Conservation (phyloP, 2,113 vertebrate species). For the Lepisosteus oculatus region DNA sequence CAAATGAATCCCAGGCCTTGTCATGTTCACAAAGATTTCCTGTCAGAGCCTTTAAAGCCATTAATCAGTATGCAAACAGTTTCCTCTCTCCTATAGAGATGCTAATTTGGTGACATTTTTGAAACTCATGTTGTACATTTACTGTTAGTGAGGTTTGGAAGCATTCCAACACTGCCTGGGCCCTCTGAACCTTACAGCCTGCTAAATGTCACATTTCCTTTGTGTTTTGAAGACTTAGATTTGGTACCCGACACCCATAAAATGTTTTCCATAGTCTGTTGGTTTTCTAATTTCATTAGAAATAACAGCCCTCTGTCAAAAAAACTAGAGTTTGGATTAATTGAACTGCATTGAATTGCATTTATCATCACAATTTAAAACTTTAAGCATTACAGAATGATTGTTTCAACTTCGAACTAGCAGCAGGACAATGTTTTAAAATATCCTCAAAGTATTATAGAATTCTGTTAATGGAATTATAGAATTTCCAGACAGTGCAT, state of each 20-base stretch:
- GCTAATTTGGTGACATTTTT: constrained; percentile 76
- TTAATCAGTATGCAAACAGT: constrained; percentile 83
- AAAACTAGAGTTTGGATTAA: too few species aligned
- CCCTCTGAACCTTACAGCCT: constrained; percentile 37
- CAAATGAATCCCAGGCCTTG: constrained; percentile 73
- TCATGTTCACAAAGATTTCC: constrained; percentile 79
- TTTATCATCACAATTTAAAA: too few species aligned
- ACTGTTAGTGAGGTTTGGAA: constrained; percentile 66
- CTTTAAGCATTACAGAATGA: too few species aligned
- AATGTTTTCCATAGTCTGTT: background rate
- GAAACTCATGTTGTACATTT: constrained; percentile 74
- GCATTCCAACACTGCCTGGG: constrained; percentile 53
- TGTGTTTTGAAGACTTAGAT: background rate
- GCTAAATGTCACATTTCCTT: constrained; percentile 44
- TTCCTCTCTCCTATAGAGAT: constrained; percentile 77
- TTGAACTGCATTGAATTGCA: too few species aligned
- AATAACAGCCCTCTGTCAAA: too few species aligned
- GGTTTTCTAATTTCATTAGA: background rate
- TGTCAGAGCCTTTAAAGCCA: constrained; percentile 75
- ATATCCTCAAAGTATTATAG: too few species aligned
- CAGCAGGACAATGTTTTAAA: too few species aligned
- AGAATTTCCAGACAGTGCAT: too few species aligned
- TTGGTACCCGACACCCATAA: background rate
- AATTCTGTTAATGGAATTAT: too few species aligned
- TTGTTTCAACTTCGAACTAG: too few species aligned